These are phyloP conservation scores for Pseudomyrmex sp. DNA, from an alignment of 1,140 invertebrate species.

Conservation along the genomic window DNA sequence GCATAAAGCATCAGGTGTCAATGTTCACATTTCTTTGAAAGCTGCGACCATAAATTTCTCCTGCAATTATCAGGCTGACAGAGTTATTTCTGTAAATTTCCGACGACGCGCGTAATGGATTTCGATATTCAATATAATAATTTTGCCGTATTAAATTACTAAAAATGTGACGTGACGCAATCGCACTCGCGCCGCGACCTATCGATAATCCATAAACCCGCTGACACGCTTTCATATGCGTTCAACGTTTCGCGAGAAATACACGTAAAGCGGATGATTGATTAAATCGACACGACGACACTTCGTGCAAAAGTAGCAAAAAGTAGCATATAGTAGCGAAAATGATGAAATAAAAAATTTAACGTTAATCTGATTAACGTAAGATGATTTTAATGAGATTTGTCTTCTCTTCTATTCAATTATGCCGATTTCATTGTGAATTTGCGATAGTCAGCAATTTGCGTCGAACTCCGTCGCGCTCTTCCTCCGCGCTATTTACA, in stretches of 20 bases:
- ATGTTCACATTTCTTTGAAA: background rate
- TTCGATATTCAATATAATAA: background rate
- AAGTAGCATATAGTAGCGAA: background rate
- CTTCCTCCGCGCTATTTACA: slow-evolving; percentile 6
- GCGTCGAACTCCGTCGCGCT: background rate
- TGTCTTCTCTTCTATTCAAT: background rate
- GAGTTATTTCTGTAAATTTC: slow-evolving; percentile 16
- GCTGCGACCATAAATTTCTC: background rate
- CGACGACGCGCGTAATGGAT: slow-evolving; percentile 2
- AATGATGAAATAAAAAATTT: background rate
- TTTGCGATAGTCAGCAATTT: background rate
- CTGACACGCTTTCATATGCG: slow-evolving; percentile 2
- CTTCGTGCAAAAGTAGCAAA: background rate
- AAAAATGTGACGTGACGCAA: background rate
- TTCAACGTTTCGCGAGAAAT: slow-evolving; percentile 19
- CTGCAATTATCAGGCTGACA: slow-evolving; percentile 6
- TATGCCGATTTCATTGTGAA: background rate
- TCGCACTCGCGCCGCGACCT: background rate
- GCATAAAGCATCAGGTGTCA: background rate
- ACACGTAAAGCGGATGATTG: background rate
- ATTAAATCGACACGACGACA: slow-evolving; percentile 5
- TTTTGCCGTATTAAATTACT: slow-evolving; percentile 27
- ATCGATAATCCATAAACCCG: background rate
- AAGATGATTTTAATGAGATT: background rate
- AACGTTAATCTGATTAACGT: background rate